phyloP scores from a whole-genome alignment of 1,140 invertebrate species.

The Propsilocerus akamusi region DNA sequence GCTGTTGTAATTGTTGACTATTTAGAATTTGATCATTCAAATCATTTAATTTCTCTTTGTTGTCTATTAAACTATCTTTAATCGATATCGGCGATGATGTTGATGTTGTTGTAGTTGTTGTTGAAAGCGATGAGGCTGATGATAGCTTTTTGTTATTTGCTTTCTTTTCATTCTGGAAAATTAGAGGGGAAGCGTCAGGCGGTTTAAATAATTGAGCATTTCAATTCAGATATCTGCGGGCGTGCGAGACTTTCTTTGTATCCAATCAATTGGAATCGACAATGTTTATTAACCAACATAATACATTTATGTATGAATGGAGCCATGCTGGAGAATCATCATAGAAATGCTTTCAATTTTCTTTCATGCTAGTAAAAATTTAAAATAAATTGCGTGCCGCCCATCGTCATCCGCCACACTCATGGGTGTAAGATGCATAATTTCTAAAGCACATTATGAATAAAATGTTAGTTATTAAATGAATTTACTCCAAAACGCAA shows the following conservation, averaged over 20 bases:
- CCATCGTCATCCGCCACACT: too few relatives aligned
- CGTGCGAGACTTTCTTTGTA: not conserved
- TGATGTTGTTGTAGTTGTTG: not conserved
- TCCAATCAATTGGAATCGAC: not conserved
- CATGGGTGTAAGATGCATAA: too few relatives aligned
- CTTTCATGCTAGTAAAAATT: not conserved
- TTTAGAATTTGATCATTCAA: constrained; percentile 1
- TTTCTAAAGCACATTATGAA: too few relatives aligned
- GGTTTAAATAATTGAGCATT: not conserved
- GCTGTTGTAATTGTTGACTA: not conserved
- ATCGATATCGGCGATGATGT: not conserved
- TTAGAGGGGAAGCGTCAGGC: not conserved
- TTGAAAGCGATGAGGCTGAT: not conserved
- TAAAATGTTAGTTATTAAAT: too few relatives aligned
- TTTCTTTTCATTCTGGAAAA: not conserved
- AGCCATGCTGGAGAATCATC: not conserved
- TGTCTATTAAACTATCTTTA: not conserved
- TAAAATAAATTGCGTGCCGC: too few relatives aligned
- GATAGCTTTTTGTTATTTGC: not conserved
- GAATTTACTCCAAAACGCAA: too few relatives aligned
- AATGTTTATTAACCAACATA: not conserved
- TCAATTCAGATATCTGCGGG: not conserved
- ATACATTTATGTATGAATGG: not conserved
- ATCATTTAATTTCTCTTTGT: constrained; percentile 2
- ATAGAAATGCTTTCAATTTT: not conserved